Percentiles rank a stretch among this genome's conserved stretches.
Evolutionary conservation across 2,797 vertebrate genomes (phyloP).

Genomic region (Gorsachius magnificus): DNA sequence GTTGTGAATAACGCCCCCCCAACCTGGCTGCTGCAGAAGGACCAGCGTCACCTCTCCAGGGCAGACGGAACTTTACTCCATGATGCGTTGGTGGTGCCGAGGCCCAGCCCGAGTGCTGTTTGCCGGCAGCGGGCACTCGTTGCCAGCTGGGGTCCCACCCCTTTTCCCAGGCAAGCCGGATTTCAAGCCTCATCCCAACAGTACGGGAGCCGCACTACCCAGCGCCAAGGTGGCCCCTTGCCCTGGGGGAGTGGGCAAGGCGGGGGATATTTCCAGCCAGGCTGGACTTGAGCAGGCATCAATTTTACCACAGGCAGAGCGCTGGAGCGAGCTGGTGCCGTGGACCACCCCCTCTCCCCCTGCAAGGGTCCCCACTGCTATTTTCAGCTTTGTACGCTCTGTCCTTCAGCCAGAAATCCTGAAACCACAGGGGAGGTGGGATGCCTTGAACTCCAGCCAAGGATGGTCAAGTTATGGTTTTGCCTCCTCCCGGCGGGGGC

Average conservation of each 20-base stretch:
- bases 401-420: background rate
- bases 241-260: background rate
- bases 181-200: background rate
- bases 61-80: background rate
- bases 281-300: background rate
- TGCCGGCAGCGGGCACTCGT: background rate
- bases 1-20: background rate
- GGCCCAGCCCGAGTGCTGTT: background rate
- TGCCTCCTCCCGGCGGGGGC: background rate
- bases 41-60: rapidly evolving
- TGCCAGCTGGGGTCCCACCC: background rate
- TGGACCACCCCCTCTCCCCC: background rate
- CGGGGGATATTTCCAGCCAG: background rate
- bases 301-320: background rate
- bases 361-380: background rate
- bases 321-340: rapidly evolving
- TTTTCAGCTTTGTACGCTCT: background rate
- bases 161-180: rapidly evolving
- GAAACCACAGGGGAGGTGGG: background rate
- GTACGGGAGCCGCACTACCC: background rate
- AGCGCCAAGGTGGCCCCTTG: background rate
- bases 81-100: rapidly evolving
- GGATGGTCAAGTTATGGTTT: background rate
- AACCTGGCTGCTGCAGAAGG: background rate
- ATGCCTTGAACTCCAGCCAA: background rate